These are phyloP conservation scores for Phyllotreta striolata DNA, from an alignment of 2,888 invertebrate genomes.

Conservation along the genomic window DNA sequence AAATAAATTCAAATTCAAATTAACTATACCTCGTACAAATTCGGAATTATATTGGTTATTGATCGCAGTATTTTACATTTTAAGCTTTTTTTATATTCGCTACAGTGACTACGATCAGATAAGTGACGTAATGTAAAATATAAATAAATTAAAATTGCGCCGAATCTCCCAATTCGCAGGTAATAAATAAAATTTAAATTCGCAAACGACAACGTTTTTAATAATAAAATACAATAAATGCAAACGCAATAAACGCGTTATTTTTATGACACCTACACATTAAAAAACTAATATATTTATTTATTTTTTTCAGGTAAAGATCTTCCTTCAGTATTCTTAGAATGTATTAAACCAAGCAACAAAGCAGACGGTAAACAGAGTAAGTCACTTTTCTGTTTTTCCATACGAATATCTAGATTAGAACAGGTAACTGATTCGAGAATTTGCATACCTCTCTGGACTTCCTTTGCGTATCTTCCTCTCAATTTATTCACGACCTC, in stretches of 20 bases:
- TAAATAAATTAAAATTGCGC: slow-evolving; percentile 1
- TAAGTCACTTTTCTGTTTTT: slow-evolving; percentile 38
- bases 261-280: neutral
- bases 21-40: slow-evolving; percentile 14
- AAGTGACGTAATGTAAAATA: slow-evolving; percentile 8
- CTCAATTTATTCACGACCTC: slow-evolving; percentile 53
- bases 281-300: slow-evolving; percentile 1
- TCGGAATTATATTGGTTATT: slow-evolving; percentile 15
- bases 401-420: slow-evolving; percentile 55
- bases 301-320: slow-evolving; percentile 13
- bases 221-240: no score
- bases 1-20: slow-evolving; percentile 8
- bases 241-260: neutral
- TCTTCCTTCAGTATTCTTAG: neutral
- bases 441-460: slow-evolving; percentile 59
- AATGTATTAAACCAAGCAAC: no score
- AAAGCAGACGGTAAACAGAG: neutral
- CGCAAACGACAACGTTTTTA: no score
- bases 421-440: slow-evolving; percentile 56
- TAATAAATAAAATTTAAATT: slow-evolving; percentile 5
- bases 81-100: slow-evolving; percentile 2
- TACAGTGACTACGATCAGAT: slow-evolving; percentile 1
- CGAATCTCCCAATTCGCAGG: slow-evolving; percentile 1
- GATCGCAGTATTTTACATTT: slow-evolving; percentile 14
- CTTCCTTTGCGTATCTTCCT: slow-evolving; percentile 51